Conservation (phyloP, 2,113 vertebrate species). For the Zootoca vivipara region DNA sequence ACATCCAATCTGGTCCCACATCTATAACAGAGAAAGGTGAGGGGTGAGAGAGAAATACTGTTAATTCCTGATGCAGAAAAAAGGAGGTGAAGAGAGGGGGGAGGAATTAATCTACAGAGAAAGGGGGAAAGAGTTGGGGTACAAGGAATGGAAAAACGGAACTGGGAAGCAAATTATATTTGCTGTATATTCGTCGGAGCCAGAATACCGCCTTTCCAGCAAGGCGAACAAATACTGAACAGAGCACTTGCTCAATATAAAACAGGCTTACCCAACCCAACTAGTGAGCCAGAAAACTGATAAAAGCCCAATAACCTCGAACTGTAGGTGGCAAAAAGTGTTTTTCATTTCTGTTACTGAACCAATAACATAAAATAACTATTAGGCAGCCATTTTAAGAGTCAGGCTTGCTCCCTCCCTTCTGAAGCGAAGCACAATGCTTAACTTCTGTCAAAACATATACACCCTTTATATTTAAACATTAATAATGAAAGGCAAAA, state of each 20-base stretch:
- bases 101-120: not conserved
- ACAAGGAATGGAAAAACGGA: not conserved
- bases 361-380: too few relatives aligned
- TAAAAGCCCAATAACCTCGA: not conserved
- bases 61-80: not conserved
- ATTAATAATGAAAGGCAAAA: too few relatives aligned
- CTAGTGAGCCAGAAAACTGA: too few relatives aligned
- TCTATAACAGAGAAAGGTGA: not conserved
- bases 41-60: not conserved
- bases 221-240: too few relatives aligned
- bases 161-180: not conserved
- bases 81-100: not conserved
- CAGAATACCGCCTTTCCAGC: not conserved
- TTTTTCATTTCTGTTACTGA: too few relatives aligned
- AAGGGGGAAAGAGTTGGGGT: not conserved
- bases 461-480: too few relatives aligned
- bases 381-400: too few relatives aligned
- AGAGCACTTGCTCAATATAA: not conserved
- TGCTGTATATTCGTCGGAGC: not conserved
- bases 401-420: too few relatives aligned
- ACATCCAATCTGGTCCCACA: conserved; percentile 14
- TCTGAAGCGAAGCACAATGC: too few relatives aligned
- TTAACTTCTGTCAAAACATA: too few relatives aligned
- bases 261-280: not conserved
- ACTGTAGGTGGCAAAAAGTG: too few relatives aligned